Base-by-base conservation (phyloP, 2,888 invertebrate species). In the Osmoderma eremita region DNA sequence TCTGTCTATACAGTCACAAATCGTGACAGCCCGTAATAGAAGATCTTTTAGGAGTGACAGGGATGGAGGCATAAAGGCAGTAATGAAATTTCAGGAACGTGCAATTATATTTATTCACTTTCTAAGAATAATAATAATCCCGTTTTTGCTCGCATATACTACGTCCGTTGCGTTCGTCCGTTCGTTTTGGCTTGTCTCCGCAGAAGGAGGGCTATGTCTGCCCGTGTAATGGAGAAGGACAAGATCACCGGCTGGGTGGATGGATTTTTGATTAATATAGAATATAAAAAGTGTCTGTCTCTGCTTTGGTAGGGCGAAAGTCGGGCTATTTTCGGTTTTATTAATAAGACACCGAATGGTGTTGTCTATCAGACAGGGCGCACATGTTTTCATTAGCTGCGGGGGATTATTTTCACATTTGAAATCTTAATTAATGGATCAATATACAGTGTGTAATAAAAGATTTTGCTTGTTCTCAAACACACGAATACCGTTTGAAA, bases 271-370 rank as follows among this genome's bases (percentile, higher is more conserved):
- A 78, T 78, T 78, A 78, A 78, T 78, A 77, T 68, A 72, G 74
- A 77, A 76, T 78, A 79, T 78, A 79, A 79, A 79, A 79, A 78
- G 76, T 76, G 75, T 72, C 74, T 72, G 75, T 75, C 75, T 12
- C 12, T 48, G 48, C 20, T 20, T 48, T 15, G 58, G 74, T 75
- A 78, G 76, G 76, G 76, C 72, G 72, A 58, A 69, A 70, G 70
- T 58, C 63, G 67, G 74, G 78, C 77, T 80, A 80, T 81, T 80
- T 80, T 79, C 71, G 77, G 78, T 77, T 78, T 79, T 80, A 80
- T 80, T 81, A 79, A 79, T 80, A 79, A 79, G 79, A 78, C 77
- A 77, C 79, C 79, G 79, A 80, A 80, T 79, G 80, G 72, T 76
- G 77, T 77, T 79, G 81, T 81, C 81, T 77, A 79, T 81, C 79